Percentiles rank a stretch among this genome's conserved stretches.
These are phyloP conservation scores for Otocyon megalotis DNA, from an alignment of 2,113 vertebrate genomes.

Conservation along the genomic window DNA sequence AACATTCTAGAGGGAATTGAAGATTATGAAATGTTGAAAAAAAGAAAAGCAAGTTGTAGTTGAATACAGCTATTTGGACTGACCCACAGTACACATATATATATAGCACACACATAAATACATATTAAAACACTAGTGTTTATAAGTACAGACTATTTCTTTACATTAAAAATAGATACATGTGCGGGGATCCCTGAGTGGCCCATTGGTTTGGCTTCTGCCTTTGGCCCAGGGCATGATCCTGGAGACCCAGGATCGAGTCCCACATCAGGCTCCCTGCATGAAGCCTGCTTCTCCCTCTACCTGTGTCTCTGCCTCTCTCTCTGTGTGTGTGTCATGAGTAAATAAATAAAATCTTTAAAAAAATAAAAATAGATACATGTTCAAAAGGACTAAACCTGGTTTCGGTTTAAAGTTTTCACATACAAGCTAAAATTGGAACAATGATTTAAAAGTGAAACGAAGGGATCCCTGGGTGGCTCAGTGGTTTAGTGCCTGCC, in stretches of 20 bases:
- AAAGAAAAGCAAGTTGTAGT: background rate
- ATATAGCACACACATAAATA: background rate
- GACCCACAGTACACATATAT: background rate
- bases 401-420: slow-evolving; percentile 42
- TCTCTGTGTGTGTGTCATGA: no score
- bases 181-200: background rate
- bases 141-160: background rate
- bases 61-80: slow-evolving; percentile 32
- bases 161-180: slow-evolving; percentile 2
- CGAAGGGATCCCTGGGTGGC: background rate
- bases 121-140: slow-evolving; percentile 10
- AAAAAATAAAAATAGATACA: background rate
- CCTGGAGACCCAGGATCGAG: no score
- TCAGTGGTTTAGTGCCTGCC: no score
- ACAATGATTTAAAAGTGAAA: slow-evolving; percentile 68
- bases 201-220: no score
- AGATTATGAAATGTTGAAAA: background rate
- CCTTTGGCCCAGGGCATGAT: no score
- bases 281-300: no score
- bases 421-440: slow-evolving; percentile 12
- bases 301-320: no score
- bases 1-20: background rate
- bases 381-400: slow-evolving; percentile 5
- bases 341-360: no score
- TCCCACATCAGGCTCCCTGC: no score